Evolutionary conservation across 2,797 vertebrate species (phyloP).

Genomic region (Mycteria americana): DNA sequence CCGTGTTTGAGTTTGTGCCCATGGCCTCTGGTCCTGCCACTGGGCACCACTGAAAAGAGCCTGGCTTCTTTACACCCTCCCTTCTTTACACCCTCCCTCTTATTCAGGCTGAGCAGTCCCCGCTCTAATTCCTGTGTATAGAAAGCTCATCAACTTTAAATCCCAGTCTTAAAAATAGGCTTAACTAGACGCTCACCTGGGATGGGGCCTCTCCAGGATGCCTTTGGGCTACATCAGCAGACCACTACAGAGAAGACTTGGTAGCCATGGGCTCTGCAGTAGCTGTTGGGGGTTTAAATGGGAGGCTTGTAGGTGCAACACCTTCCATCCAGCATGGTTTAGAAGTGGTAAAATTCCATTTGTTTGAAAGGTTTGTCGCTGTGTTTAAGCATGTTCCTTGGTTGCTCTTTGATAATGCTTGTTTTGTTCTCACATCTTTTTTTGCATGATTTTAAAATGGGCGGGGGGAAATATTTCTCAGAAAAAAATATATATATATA

Average conservation of each 20-base stretch:
- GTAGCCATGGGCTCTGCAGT: background rate
- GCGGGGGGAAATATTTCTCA: background rate
- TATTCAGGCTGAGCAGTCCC: background rate
- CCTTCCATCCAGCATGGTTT: background rate
- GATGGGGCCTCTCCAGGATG: background rate
- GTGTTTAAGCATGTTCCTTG: background rate
- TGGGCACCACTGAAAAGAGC: background rate
- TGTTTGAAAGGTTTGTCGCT: background rate
- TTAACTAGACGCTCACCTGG: background rate
- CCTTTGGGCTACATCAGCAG: background rate
- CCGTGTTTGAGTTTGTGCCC: background rate
- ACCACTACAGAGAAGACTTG: background rate
- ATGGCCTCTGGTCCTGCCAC: background rate
- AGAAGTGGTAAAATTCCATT: background rate
- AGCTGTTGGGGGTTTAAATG: background rate
- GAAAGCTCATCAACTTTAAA: background rate
- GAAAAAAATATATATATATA: constrained; percentile 55
- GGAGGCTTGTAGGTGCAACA: background rate
- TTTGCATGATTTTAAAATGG: constrained; percentile 41
- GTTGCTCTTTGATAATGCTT: constrained; percentile 33
- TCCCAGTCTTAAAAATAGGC: background rate
- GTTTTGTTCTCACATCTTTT: constrained; percentile 60
- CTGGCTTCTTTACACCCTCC: background rate
- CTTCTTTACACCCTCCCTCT: background rate
- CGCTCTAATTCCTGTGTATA: background rate